phyloP scores from a whole-genome alignment of 2,797 vertebrate genomes.

The Columba guinea region DNA sequence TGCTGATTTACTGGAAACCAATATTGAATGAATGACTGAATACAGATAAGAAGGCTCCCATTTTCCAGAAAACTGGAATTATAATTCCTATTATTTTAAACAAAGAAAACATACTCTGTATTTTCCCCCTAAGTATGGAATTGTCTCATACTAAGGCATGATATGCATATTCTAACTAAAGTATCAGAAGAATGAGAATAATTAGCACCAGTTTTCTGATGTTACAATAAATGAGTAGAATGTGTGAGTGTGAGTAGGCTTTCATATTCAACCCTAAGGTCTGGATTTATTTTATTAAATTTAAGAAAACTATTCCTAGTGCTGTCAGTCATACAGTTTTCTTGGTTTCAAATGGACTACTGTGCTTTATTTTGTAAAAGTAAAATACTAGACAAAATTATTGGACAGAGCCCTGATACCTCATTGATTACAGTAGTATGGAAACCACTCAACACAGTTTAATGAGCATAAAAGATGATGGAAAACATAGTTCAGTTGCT shows the following conservation, averaged over 20 bases:
- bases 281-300: neutral
- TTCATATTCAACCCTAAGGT: neutral
- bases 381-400: neutral
- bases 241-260: neutral
- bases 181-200: neutral
- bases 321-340: neutral
- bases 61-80: neutral
- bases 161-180: neutral
- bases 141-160: neutral
- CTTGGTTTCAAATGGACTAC: neutral
- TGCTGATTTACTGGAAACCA: neutral
- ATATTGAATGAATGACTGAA: neutral
- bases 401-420: neutral
- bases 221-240: neutral
- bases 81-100: neutral
- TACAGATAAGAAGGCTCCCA: neutral
- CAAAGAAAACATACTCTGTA: neutral
- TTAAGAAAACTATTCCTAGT: neutral
- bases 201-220: neutral
- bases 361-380: neutral
- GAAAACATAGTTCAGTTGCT: neutral
- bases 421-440: neutral
- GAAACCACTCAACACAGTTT: neutral
- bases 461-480: neutral
- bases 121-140: neutral